phyloP scores from a whole-genome alignment of 1,140 invertebrate species.

The Wasmannia auropunctata region DNA sequence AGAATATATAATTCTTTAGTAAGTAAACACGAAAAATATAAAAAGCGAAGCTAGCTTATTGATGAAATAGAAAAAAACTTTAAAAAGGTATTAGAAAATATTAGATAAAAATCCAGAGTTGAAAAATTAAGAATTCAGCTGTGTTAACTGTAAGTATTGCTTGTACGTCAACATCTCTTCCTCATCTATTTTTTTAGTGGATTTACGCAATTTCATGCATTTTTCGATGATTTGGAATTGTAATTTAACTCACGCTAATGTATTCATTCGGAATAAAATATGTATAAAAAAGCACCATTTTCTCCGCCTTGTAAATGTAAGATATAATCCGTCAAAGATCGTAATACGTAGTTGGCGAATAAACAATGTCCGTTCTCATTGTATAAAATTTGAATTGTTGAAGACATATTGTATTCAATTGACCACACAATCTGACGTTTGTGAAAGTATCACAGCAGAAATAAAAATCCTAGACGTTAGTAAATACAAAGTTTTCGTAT shows the following conservation, averaged over 20 bases:
- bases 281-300: slow-evolving; percentile 40
- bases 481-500: background rate
- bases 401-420: background rate
- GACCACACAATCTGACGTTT: background rate
- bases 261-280: slow-evolving; percentile 26
- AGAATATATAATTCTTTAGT: slow-evolving; percentile 22
- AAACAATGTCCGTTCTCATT: slow-evolving; percentile 37
- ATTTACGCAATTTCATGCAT: slow-evolving; percentile 25
- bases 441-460: slow-evolving; percentile 15
- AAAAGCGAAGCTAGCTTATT: background rate
- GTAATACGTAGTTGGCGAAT: background rate
- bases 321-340: background rate
- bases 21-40: slow-evolving; percentile 2
- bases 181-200: background rate
- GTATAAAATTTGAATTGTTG: slow-evolving; percentile 1
- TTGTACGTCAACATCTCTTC: background rate
- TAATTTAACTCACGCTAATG: background rate
- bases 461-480: slow-evolving; percentile 13
- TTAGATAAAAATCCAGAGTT: background rate
- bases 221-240: background rate
- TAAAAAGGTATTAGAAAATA: background rate
- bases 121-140: slow-evolving; percentile 18
- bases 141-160: background rate
- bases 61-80: background rate
- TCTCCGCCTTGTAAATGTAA: slow-evolving; percentile 17